Evolutionary conservation across 2,888 invertebrate species (phyloP).

Genomic region (Sericinus montela): DNA sequence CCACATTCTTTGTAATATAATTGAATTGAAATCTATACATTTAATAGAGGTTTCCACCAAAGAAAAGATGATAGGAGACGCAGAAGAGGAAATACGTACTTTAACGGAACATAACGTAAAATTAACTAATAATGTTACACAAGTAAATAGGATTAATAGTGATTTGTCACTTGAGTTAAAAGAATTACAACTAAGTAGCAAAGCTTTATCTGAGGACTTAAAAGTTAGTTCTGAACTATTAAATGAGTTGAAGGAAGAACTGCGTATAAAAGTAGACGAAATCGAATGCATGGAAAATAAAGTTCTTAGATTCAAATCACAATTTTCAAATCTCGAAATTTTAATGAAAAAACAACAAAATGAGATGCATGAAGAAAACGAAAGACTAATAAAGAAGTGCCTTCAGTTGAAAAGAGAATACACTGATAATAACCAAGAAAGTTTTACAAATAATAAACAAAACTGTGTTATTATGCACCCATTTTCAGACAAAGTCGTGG

Average conservation of each 20-base stretch:
- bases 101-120: conserved; percentile 37
- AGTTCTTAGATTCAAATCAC: conserved; percentile 41
- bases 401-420: conserved; percentile 16
- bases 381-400: conserved; percentile 35
- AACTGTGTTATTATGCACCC: conserved; percentile 14
- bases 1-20: conserved; percentile 32
- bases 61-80: conserved; percentile 9
- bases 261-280: conserved; percentile 43
- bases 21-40: conserved; percentile 2
- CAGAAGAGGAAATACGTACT: conserved; percentile 31
- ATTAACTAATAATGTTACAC: conserved; percentile 30
- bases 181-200: conserved; percentile 32
- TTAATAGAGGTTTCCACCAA: conserved; percentile 28
- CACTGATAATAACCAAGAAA: conserved; percentile 12
- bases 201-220: conserved; percentile 35
- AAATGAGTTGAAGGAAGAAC: conserved; percentile 38
- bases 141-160: conserved; percentile 32
- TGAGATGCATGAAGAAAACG: conserved; percentile 43
- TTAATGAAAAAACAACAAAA: conserved; percentile 42
- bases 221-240: conserved; percentile 35
- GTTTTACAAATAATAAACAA: conserved; percentile 18
- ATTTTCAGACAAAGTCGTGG: conserved; percentile 24
- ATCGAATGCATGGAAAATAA: conserved; percentile 43
- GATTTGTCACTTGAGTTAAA: conserved; percentile 32
- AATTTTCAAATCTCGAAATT: conserved; percentile 38